Evolutionary conservation across 2,888 invertebrate genomes (phyloP), one percentile per base, ranked within the genome.

Genomic region (Dolomedes plantarius): DNA sequence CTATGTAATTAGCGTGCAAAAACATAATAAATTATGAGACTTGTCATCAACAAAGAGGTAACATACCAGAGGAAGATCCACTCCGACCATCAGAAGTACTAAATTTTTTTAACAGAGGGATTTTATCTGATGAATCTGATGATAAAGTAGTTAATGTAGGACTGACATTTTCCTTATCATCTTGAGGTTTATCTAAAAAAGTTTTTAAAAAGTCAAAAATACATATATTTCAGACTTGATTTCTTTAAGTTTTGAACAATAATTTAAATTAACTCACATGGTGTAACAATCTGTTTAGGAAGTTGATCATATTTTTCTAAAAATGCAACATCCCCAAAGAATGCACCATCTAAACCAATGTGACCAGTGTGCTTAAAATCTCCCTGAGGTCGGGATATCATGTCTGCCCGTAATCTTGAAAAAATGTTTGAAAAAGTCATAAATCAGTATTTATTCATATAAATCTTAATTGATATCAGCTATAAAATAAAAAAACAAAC

Each of bases 351-450:
- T 64, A 98, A 93, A 0, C 99, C 99, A 13, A 99, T 97, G 91
- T 99, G 99, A 9, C 95, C 95, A 0, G 98, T 99, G 91, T 99
- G 99, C 90, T 98, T 96, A 27, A 99, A 94, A 91, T 99, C 98
- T 50, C 97, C 98, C 91, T 98, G 98, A 0, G 99, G 99, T 86
- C 96, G 95, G 69, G 98, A 98, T 90, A 99, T 99, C 98, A 98
- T 97, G 91, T 96, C 96, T 9, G 96, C 94, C 83, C 95, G 94
- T 78, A 97, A 75, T 64, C 88, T 88, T n/a, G n/a, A n/a, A n/a
- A n/a, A n/a, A n/a, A n/a, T n/a, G n/a, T n/a, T n/a, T n/a, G n/a
- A n/a, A 27, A 73, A 71, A 19, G n/a, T n/a, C n/a, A n/a, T n/a
- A n/a, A n/a, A n/a, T n/a, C n/a, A n/a, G n/a, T n/a, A n/a, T 27